Percentiles rank a stretch among this genome's conserved stretches.
phyloP scores from a whole-genome alignment of 2,113 vertebrate genomes.

The Oncorhynchus clarkii region DNA sequence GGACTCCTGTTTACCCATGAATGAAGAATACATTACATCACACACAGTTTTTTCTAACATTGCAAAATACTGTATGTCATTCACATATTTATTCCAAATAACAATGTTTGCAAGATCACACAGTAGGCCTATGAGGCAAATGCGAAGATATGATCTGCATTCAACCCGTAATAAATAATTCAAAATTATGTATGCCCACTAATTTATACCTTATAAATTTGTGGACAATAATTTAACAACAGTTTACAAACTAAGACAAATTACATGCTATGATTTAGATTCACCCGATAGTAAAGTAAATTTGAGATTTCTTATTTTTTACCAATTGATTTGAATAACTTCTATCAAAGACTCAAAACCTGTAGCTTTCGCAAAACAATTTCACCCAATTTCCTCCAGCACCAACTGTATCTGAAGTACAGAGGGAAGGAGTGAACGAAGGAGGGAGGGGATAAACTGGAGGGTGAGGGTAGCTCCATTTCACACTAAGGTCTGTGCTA shows the following conservation, averaged over 20 bases:
- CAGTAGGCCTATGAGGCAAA: too few relatives aligned
- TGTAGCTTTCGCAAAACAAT: not conserved
- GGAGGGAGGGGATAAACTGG: not conserved
- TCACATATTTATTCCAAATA: too few relatives aligned
- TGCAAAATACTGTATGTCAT: too few relatives aligned
- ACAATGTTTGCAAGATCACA: too few relatives aligned
- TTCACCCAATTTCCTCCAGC: slow-evolving; percentile 11
- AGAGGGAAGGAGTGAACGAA: not conserved
- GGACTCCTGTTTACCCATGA: too few relatives aligned
- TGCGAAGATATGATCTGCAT: too few relatives aligned
- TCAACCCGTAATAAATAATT: too few relatives aligned
- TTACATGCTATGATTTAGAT: not conserved
- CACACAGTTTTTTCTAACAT: too few relatives aligned
- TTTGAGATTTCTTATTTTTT: not conserved
- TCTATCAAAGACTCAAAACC: slow-evolving; percentile 3
- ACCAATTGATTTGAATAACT: not conserved
- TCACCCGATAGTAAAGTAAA: not conserved
- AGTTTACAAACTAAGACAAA: not conserved
- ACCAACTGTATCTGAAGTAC: not conserved
- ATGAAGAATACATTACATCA: too few relatives aligned
- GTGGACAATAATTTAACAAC: too few relatives aligned
- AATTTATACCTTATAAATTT: too few relatives aligned
- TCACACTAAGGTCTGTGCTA: slow-evolving; percentile 51
- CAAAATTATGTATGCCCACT: too few relatives aligned
- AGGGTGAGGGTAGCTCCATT: slow-evolving; percentile 27